A percentile compares a stretch with the other conserved stretches of the same genome.
phyloP scores from a whole-genome alignment of 2,113 vertebrate species.

The Pogonocichla stellata region DNA sequence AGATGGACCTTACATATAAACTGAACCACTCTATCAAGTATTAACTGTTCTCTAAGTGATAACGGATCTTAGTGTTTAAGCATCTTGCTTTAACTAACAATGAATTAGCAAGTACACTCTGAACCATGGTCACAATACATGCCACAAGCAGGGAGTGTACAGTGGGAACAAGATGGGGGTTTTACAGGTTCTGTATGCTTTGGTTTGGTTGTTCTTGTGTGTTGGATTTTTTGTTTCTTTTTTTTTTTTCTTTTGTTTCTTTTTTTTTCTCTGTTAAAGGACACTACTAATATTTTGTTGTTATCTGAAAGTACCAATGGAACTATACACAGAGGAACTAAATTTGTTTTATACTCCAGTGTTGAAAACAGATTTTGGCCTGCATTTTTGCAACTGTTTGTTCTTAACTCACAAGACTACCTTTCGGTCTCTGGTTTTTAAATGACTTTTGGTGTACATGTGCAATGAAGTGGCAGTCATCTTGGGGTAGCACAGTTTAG shows the following conservation, averaged over 20 bases:
- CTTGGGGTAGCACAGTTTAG: conserved; percentile 40
- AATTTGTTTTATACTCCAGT: conserved; percentile 47
- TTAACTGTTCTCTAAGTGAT: conserved; percentile 76
- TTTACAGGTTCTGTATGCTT: conserved; percentile 60
- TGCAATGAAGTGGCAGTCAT: conserved; percentile 27
- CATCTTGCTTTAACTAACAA: conserved; percentile 71
- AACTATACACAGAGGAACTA: conserved; percentile 46
- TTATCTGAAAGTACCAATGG: conserved; percentile 63
- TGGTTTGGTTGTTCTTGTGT: conserved; percentile 33
- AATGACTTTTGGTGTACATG: conserved; percentile 42
- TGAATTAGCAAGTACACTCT: conserved; percentile 80
- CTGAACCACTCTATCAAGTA: conserved; percentile 81
- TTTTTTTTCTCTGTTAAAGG: not conserved
- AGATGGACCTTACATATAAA: conserved; percentile 71
- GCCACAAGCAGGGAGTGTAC: conserved; percentile 67
- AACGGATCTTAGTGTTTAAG: conserved; percentile 65
- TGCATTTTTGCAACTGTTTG: not conserved
- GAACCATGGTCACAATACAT: conserved; percentile 83
- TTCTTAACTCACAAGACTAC: conserved; percentile 65
- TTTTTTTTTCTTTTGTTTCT: not conserved
- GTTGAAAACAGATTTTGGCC: conserved; percentile 35
- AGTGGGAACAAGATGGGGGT: conserved; percentile 46
- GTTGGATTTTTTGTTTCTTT: not conserved
- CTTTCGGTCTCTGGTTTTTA: conserved; percentile 32
- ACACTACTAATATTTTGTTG: conserved; percentile 56